A percentile compares a stretch with the other conserved stretches of the same genome.
These are phyloP conservation scores for Poeciliopsis infans DNA, from an alignment of 2,797 vertebrate species.

Conservation along the genomic window DNA sequence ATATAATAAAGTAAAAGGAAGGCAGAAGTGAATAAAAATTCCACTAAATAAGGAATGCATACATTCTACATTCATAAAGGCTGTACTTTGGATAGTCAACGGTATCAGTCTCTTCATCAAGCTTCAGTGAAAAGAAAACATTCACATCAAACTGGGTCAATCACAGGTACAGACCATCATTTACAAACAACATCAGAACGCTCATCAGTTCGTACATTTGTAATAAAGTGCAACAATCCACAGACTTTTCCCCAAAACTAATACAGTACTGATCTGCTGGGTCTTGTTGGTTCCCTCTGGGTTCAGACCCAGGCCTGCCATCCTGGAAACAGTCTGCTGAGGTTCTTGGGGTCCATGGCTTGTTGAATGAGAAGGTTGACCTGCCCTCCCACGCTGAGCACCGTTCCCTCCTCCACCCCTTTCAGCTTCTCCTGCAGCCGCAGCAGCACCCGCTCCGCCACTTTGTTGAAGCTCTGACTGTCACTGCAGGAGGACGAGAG, in stretches of 20 bases:
- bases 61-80: slow-evolving; percentile 32
- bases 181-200: not conserved
- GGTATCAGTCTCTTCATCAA: not conserved
- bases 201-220: not conserved
- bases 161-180: not conserved
- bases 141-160: slow-evolving; percentile 7
- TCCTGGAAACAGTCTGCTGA: slow-evolving; percentile 91
- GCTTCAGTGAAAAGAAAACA: slow-evolving; percentile 8
- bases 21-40: not conserved
- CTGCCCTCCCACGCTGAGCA: slow-evolving; percentile 93
- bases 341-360: slow-evolving; percentile 96
- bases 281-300: not conserved
- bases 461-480: slow-evolving; percentile 94
- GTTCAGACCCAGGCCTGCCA: slow-evolving; percentile 95
- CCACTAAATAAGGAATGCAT: not conserved
- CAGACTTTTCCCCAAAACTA: not conserved
- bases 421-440: slow-evolving; percentile 98
- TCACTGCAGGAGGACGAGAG: slow-evolving; percentile 71
- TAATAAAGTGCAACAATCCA: slow-evolving; percentile 9
- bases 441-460: slow-evolving; percentile 95
- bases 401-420: slow-evolving; percentile 93
- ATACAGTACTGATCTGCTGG: not conserved
- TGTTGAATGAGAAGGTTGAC: slow-evolving; percentile 99
- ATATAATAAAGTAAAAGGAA: not conserved
- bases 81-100: not conserved